A percentile compares a stretch with the other conserved stretches of the same genome.
Evolutionary conservation across 2,113 vertebrate genomes (phyloP).

Genomic region (Numida meleagris): DNA sequence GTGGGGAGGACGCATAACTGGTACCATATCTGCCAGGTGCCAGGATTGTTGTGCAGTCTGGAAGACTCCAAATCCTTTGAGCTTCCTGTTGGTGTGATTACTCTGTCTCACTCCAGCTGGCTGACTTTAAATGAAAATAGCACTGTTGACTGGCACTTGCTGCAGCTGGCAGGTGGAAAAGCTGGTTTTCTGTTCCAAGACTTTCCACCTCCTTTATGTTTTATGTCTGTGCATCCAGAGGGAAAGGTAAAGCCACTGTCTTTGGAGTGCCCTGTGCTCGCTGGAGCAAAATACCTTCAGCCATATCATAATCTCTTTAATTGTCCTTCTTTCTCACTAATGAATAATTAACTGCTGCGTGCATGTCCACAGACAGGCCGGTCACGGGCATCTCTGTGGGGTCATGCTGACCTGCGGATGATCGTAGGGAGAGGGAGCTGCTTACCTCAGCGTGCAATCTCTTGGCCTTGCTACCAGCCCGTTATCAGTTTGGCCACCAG

Average conservation of each 20-base stretch:
- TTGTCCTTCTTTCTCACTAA: not conserved
- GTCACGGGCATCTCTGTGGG: constrained; percentile 8
- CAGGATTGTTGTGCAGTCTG: not conserved
- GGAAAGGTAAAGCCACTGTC: not conserved
- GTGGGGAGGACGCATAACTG: not conserved
- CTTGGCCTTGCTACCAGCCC: not conserved
- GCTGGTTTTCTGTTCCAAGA: not conserved
- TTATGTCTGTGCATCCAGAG: not conserved
- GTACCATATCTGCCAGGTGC: not conserved
- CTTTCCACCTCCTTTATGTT: not conserved
- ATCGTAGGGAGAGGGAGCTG: not conserved
- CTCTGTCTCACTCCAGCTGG: not conserved
- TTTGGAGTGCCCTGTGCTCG: accelerated
- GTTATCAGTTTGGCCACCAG: constrained; percentile 37
- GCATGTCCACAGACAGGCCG: not conserved
- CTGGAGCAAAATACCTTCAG: not conserved
- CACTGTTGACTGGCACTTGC: not conserved
- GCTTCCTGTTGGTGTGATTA: not conserved
- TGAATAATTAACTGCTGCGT: constrained; percentile 57
- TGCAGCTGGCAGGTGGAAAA: not conserved
- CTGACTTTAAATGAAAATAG: not conserved
- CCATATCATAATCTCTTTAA: not conserved
- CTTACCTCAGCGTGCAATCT: constrained; percentile 40
- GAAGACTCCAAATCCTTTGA: not conserved
- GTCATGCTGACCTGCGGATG: constrained; percentile 48